Evolutionary conservation across 2,888 invertebrate species (phyloP), one percentile per base, ranked within the genome.

Genomic region (Cremastobaeus sp.): DNA sequence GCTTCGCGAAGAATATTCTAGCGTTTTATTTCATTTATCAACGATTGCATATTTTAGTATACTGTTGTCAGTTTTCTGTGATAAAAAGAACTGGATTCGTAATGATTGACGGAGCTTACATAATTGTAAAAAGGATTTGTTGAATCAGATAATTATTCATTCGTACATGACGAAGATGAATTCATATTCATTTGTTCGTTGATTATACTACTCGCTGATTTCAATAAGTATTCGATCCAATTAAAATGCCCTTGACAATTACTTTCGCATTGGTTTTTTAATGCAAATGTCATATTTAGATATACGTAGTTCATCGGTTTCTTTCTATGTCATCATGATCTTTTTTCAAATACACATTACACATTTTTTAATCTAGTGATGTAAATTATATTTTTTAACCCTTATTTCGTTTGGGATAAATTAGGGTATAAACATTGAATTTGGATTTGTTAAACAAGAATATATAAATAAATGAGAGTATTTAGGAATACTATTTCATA

Each of bases 121-220:
- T 39, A 54, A 47, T n/a, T n/a, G n/a, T n/a, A n/a, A 72, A 72
- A 59, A 52, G 65, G 59, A 65, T 65, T 41, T 34, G 48, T 64
- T 47, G 15, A 55, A 60, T 54, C 52, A 25, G 62, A 73, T 73
- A 66, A 73, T 66, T 66, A 73, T 73, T 73, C 72, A 73, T 73
- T 55, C 72, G 66, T 73, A 73, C 66, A 73, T 73, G 73, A 62
- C 25, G 47, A 39, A 2, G 55, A 41, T 34, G 47, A 43, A 73
- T 73, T 34, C 73, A 73, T 73, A 68, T 73, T 73, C 66, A 73
- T 73, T 50, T n/a, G n/a, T n/a, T n/a, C n/a, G n/a, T n/a, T n/a
- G n/a, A n/a, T n/a, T n/a, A n/a, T n/a, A n/a, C n/a, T n/a, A n/a
- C n/a, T n/a, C n/a, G n/a, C n/a, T n/a, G n/a, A n/a, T 60, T 66